A percentile compares a stretch with the other conserved stretches of the same genome.
These are phyloP conservation scores for Idaea straminata DNA, from an alignment of 2,888 invertebrate species.

Conservation along the genomic window DNA sequence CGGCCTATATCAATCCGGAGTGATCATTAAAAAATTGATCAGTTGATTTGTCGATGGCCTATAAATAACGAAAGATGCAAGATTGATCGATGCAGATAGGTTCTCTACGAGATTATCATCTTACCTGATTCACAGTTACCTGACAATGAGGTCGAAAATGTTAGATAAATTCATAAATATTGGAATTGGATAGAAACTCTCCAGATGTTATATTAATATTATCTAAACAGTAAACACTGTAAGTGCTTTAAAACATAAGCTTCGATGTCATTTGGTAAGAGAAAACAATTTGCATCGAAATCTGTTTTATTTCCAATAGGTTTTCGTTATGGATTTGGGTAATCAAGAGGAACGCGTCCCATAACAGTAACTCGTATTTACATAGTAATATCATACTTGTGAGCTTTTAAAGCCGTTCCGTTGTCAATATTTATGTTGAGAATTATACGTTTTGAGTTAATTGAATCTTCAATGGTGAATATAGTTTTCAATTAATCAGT, in stretches of 20 bases:
- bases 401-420: background rate
- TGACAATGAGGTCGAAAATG: background rate
- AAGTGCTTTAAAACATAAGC: slow-evolving; percentile 38
- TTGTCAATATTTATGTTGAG: background rate
- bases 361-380: slow-evolving; percentile 18
- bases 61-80: background rate
- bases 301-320: slow-evolving; percentile 30
- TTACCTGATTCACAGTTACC: background rate
- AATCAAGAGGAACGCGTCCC: slow-evolving; percentile 15
- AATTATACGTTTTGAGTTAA: background rate
- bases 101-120: background rate
- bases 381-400: slow-evolving; percentile 15
- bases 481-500: background rate
- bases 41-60: background rate
- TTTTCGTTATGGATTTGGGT: slow-evolving; percentile 20
- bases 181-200: slow-evolving; percentile 16
- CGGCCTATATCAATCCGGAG: too few relatives aligned
- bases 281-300: slow-evolving; percentile 40
- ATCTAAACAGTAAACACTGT: slow-evolving; percentile 10
- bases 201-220: slow-evolving; percentile 14
- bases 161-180: background rate
- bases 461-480: slow-evolving; percentile 3
- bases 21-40: too few relatives aligned
- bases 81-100: background rate
- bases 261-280: slow-evolving; percentile 36